Conservation (phyloP, 2,888 invertebrate species). For the Elgonia sp. region DNA sequence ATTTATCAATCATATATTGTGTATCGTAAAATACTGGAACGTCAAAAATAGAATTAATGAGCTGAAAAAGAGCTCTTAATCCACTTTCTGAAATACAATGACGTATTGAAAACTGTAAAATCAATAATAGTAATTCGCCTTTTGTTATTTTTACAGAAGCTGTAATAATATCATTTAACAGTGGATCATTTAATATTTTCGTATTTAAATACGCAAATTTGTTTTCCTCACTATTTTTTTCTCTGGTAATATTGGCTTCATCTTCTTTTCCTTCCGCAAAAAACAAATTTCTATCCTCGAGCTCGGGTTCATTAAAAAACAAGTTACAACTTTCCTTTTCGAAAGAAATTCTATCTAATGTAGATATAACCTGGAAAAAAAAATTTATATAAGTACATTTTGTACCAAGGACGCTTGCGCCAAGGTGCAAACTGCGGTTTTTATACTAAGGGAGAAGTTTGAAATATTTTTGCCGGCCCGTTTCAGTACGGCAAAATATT, state of each 20-base stretch:
- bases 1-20: conserved; percentile 25
- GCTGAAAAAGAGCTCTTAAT: conserved; percentile 8
- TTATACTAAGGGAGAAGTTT: too few species aligned
- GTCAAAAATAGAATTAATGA: conserved; percentile 23
- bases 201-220: neutral
- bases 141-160: neutral
- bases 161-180: conserved; percentile 27
- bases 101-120: conserved; percentile 10
- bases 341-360: too few species aligned
- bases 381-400: too few species aligned
- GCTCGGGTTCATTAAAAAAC: too few species aligned
- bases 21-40: conserved; percentile 12
- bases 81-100: conserved; percentile 19
- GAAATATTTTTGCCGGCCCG: too few species aligned
- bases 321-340: too few species aligned
- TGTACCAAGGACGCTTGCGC: too few species aligned
- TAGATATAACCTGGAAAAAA: too few species aligned
- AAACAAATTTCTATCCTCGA: too few species aligned
- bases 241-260: neutral
- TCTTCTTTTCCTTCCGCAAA: neutral
- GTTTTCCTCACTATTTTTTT: neutral
- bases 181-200: neutral
- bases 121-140: conserved; percentile 37
- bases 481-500: too few species aligned
- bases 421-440: too few species aligned